A percentile compares a stretch with the other conserved stretches of the same genome.
phyloP scores from a whole-genome alignment of 2,797 vertebrate genomes.

The Anas capensis region DNA sequence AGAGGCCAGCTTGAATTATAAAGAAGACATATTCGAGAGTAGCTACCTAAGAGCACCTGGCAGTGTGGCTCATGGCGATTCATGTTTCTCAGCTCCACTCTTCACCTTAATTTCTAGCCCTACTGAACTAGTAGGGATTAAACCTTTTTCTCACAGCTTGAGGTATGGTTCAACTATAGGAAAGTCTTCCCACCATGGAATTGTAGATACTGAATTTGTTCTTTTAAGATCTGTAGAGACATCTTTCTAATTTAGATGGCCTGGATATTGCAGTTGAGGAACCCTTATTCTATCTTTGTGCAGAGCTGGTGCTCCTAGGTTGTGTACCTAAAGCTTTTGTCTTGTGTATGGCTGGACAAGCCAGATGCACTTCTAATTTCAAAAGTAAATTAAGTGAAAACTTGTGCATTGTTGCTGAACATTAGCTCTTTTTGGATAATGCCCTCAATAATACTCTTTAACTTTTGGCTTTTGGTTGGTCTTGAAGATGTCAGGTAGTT shows the following conservation, averaged over 20 bases:
- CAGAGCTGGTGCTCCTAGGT: neutral
- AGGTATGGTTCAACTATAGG: neutral
- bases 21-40: neutral
- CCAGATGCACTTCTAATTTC: neutral
- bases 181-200: neutral
- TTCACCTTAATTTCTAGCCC: neutral
- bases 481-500: neutral
- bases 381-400: constrained; percentile 9
- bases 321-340: neutral
- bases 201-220: neutral
- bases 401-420: neutral
- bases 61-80: neutral
- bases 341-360: neutral
- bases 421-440: neutral
- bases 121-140: neutral
- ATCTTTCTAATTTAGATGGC: neutral
- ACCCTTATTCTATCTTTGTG: neutral
- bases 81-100: neutral
- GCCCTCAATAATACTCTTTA: neutral
- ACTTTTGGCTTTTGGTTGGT: neutral
- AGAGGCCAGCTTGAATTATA: neutral
- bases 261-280: neutral
- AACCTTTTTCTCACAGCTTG: neutral
- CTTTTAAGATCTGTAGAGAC: neutral
- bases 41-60: neutral